Percentiles rank a stretch among this genome's conserved stretches.
These are phyloP conservation scores for Aporophyla nigra DNA, from an alignment of 2,888 invertebrate genomes.

Conservation along the genomic window DNA sequence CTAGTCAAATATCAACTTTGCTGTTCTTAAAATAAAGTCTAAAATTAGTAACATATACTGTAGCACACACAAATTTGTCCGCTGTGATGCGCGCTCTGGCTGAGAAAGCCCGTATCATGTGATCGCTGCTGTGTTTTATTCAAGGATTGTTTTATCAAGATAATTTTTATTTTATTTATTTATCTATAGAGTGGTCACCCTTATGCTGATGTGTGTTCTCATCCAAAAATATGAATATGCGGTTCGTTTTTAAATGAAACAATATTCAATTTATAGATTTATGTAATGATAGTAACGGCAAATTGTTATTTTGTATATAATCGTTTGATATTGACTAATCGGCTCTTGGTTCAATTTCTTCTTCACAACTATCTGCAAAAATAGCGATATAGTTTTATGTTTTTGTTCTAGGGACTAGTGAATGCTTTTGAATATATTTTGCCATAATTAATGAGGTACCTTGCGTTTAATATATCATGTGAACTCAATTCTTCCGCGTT, in stretches of 20 bases:
- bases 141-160: too few relatives aligned
- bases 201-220: constrained; percentile 38
- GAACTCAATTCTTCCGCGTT: constrained; percentile 47
- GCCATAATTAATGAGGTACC: constrained; percentile 23
- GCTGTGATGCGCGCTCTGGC: background rate
- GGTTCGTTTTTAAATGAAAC: constrained; percentile 37
- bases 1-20: background rate
- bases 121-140: too few relatives aligned
- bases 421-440: constrained; percentile 13
- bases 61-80: background rate
- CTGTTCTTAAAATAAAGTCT: background rate
- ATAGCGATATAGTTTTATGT: constrained; percentile 1
- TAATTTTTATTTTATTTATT: too few relatives aligned
- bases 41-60: background rate
- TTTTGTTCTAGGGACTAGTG: constrained; percentile 7
- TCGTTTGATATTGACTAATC: constrained; percentile 16
- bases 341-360: constrained; percentile 26
- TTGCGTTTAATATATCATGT: constrained; percentile 43
- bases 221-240: constrained; percentile 19
- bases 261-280: constrained; percentile 26
- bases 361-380: constrained; percentile 45
- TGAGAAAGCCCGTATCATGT: background rate
- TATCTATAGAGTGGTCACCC: background rate
- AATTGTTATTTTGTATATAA: constrained; percentile 41
- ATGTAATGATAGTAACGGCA: constrained; percentile 25